Conservation (phyloP, 2,888 invertebrate genomes). For the Synanthedon vespiformis region DNA sequence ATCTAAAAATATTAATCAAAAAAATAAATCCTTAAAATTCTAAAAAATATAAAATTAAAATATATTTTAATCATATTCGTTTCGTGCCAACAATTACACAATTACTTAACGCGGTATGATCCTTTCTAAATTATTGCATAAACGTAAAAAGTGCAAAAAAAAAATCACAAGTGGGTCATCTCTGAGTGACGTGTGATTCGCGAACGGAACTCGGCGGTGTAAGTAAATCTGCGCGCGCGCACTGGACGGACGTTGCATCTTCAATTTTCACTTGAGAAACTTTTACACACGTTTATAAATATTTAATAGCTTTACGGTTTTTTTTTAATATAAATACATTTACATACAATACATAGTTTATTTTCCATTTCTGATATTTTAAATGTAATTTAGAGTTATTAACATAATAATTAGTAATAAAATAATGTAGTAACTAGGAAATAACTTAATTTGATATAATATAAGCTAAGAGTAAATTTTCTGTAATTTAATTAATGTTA, state of each 20-base stretch:
- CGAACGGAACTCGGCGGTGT: conserved; percentile 16
- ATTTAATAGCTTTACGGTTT: neutral
- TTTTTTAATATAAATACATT: no score
- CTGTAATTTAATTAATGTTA: no score
- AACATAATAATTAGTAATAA: no score
- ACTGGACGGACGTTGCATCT: neutral
- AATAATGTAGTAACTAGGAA: no score
- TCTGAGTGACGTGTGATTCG: conserved; percentile 17
- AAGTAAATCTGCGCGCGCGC: conserved; percentile 4
- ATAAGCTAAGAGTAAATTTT: no score
- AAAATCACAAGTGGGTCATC: conserved; percentile 17
- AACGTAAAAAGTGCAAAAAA: conserved; percentile 9
- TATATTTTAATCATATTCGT: neutral
- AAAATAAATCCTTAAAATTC: neutral
- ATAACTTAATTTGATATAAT: no score
- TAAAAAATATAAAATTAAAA: neutral
- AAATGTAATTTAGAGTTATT: no score
- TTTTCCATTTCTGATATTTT: no score
- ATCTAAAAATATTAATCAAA: neutral
- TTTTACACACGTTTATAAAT: neutral
- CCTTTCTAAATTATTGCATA: conserved; percentile 21
- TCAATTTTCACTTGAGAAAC: neutral
- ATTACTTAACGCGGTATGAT: conserved; percentile 15
- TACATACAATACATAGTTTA: no score
- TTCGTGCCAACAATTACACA: neutral